phyloP scores from a whole-genome alignment of 2,113 vertebrate species.

The Mormyrus lacerda region DNA sequence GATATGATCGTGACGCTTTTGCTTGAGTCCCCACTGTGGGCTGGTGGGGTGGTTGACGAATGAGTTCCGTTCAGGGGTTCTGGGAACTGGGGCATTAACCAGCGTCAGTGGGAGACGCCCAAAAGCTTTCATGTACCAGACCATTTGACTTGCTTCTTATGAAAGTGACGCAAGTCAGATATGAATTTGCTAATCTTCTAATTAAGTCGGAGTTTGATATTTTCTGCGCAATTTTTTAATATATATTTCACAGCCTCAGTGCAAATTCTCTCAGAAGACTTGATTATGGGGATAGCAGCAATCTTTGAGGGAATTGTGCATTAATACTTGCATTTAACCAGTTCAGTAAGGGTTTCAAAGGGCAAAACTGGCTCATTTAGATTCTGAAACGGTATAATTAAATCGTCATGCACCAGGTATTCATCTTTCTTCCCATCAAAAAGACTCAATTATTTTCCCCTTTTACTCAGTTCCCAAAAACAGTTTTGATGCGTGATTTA shows the following conservation, averaged over 20 bases:
- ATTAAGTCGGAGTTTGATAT: not conserved
- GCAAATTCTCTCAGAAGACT: not conserved
- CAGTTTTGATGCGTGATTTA: slow-evolving; percentile 38
- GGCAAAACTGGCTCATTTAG: not conserved
- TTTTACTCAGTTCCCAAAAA: slow-evolving; percentile 34
- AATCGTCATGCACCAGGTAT: slow-evolving; percentile 32
- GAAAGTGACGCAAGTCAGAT: not conserved
- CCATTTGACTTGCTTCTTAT: not conserved
- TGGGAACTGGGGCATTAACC: not conserved
- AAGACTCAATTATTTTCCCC: slow-evolving; percentile 32
- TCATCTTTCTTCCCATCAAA: slow-evolving; percentile 39
- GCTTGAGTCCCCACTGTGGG: not conserved
- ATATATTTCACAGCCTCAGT: not conserved
- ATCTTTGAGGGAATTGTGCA: not conserved
- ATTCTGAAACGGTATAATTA: slow-evolving; percentile 29
- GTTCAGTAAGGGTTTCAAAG: not conserved
- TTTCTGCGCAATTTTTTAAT: not conserved
- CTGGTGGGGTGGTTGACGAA: not conserved
- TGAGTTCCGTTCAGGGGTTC: not conserved
- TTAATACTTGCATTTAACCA: not conserved
- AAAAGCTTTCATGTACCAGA: not conserved
- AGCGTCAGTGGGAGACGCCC: not conserved
- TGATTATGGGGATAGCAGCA: not conserved
- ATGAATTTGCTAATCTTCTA: not conserved
- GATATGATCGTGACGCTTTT: not conserved